Evolutionary conservation across 2,797 vertebrate species (phyloP).

Genomic region (Cirrhinus mrigala): DNA sequence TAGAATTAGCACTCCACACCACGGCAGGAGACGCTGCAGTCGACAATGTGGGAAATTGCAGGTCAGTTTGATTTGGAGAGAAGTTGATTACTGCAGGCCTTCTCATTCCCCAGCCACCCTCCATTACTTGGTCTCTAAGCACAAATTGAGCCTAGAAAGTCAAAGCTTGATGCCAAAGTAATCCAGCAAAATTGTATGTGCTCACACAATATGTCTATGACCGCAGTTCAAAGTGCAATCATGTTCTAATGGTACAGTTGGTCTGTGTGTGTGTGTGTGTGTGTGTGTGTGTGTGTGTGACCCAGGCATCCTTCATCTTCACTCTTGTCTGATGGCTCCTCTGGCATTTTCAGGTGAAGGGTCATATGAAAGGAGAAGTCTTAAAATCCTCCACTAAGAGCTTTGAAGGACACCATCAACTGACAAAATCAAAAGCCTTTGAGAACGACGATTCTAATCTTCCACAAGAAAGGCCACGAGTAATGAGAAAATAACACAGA

Average conservation of each 20-base stretch:
- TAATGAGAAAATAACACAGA: conserved; percentile 32
- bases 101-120: conserved; percentile 46
- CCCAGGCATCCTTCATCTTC: conserved; percentile 7
- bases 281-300: conserved; percentile 6
- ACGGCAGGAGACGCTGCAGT: conserved; percentile 2
- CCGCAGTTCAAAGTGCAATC: conserved; percentile 29
- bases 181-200: conserved; percentile 7
- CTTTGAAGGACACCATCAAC: conserved; percentile 20
- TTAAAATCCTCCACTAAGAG: conserved; percentile 19
- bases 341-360: conserved; percentile 28
- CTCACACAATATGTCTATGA: neutral
- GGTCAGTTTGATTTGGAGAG: conserved; percentile 49
- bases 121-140: conserved; percentile 15
- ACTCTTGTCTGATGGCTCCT: conserved; percentile 14
- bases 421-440: conserved; percentile 30
- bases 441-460: conserved; percentile 7
- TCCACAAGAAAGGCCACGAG: neutral
- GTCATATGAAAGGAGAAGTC: conserved; percentile 30
- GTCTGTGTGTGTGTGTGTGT: neutral
- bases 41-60: conserved; percentile 31
- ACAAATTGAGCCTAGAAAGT: conserved; percentile 14
- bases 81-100: conserved; percentile 54
- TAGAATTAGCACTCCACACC: conserved; percentile 23
- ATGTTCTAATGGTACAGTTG: neutral
- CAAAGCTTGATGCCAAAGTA: neutral